Conservation (phyloP, 1,140 invertebrate species). For the Fopius arisanus region DNA sequence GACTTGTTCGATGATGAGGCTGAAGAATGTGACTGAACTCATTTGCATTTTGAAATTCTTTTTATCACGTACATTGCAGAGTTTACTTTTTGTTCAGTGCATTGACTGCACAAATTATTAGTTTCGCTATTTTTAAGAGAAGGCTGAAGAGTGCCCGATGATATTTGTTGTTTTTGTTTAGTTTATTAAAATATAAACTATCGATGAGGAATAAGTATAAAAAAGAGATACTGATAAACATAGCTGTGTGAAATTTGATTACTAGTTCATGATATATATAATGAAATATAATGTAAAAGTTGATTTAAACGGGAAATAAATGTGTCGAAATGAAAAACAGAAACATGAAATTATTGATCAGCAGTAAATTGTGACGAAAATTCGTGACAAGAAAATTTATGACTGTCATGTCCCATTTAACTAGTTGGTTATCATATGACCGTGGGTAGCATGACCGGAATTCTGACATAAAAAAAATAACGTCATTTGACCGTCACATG, state of each 20-base stretch:
- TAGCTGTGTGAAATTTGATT: background rate
- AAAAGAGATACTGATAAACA: background rate
- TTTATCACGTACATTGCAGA: background rate
- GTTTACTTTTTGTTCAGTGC: background rate
- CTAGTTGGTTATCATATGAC: no score
- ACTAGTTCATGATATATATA: background rate
- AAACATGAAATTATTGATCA: background rate
- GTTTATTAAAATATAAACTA: background rate
- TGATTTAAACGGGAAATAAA: background rate
- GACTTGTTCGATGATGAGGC: background rate
- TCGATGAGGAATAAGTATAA: background rate
- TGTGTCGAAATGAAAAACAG: background rate
- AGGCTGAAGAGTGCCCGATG: background rate
- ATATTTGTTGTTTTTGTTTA: background rate
- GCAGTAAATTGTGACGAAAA: no score
- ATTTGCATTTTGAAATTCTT: background rate
- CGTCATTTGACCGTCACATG: background rate
- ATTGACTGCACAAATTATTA: background rate
- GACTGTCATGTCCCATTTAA: no score
- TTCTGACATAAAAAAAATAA: background rate
- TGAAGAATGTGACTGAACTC: background rate
- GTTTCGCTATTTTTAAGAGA: background rate
- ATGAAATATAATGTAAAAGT: background rate
- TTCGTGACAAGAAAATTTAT: no score
- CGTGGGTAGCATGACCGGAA: no score